Conservation (phyloP, 2,113 vertebrate genomes). For the Dinomys branickii region DNA sequence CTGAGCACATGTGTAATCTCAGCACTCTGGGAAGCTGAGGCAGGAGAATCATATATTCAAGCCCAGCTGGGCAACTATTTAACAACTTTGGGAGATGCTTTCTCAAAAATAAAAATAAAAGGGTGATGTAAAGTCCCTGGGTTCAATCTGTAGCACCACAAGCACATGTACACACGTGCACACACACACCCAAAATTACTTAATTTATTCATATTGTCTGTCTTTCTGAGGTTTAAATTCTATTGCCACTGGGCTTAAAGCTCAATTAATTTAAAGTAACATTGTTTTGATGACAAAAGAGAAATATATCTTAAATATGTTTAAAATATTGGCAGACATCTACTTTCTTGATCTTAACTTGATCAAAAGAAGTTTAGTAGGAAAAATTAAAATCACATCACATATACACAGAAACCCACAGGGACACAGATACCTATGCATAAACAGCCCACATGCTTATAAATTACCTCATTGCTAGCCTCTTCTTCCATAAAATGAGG, state of each 20-base stretch:
- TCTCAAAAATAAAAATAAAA: background rate
- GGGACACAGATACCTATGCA: rapidly evolving
- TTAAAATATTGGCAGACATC: background rate
- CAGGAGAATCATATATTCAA: background rate
- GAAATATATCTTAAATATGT: background rate
- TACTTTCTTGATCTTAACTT: background rate
- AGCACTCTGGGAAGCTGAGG: background rate
- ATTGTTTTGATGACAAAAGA: background rate
- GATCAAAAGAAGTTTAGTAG: background rate
- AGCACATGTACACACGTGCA: too few species aligned
- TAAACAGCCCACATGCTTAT: background rate
- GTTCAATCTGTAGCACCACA: background rate
- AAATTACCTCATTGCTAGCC: rapidly evolving
- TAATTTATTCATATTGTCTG: too few species aligned
- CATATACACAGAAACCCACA: background rate
- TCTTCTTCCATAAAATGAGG: background rate
- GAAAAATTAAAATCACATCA: background rate
- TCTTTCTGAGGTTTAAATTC: background rate
- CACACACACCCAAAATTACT: too few species aligned
- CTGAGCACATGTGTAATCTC: background rate
- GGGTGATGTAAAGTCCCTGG: background rate
- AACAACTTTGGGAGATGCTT: background rate
- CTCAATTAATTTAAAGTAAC: background rate
- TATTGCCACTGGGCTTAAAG: background rate
- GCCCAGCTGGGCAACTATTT: background rate